Evolutionary conservation across 2,888 invertebrate genomes (phyloP).

Genomic region (Pheosia gnoma): DNA sequence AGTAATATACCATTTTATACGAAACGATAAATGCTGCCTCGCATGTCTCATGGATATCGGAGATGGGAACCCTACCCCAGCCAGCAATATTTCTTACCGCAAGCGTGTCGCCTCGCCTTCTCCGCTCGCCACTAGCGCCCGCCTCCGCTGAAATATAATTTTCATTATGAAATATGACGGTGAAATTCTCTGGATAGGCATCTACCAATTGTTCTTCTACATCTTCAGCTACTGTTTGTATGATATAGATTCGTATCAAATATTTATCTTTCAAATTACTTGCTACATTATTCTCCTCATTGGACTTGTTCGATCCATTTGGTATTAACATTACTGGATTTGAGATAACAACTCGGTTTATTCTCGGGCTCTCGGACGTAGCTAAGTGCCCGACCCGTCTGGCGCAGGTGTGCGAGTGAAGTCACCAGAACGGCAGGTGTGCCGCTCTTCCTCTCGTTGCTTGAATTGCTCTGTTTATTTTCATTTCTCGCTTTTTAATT

Average conservation of each 20-base stretch:
- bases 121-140: slow-evolving; percentile 45
- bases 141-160: slow-evolving; percentile 61
- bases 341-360: not conserved
- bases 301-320: not conserved
- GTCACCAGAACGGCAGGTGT: slow-evolving; percentile 58
- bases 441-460: slow-evolving; percentile 26
- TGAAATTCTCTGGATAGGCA: slow-evolving; percentile 52
- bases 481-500: slow-evolving; percentile 22
- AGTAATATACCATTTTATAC: not conserved
- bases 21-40: slow-evolving; percentile 5
- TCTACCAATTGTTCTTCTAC: slow-evolving; percentile 48
- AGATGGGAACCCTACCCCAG: slow-evolving; percentile 15
- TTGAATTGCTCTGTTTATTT: slow-evolving; percentile 47
- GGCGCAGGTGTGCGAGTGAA: slow-evolving; percentile 42
- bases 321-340: not conserved
- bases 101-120: slow-evolving; percentile 47
- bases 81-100: slow-evolving; percentile 54
- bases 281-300: slow-evolving; percentile 9
- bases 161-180: slow-evolving; percentile 65
- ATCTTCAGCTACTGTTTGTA: slow-evolving; percentile 42
- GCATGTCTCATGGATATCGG: not conserved
- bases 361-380: not conserved
- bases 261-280: slow-evolving; percentile 7
- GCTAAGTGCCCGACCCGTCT: slow-evolving; percentile 11
- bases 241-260: slow-evolving; percentile 40